These are phyloP conservation scores for Pomatostomus ruficeps DNA, from an alignment of 2,113 vertebrate species.

Conservation along the genomic window DNA sequence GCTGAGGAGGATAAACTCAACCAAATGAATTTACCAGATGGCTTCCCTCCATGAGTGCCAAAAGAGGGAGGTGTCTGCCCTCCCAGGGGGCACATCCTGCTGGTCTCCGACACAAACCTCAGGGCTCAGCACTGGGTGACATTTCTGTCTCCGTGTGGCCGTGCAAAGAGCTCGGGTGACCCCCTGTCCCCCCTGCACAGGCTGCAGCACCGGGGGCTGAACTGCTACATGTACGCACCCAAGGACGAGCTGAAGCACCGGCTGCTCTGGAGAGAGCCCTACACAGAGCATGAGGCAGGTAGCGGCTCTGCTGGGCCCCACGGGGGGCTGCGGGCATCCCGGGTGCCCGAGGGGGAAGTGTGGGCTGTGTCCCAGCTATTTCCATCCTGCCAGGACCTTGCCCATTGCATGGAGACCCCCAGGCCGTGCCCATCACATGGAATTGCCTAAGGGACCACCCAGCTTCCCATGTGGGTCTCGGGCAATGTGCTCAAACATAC, in stretches of 20 bases:
- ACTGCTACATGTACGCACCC: conserved; percentile 84
- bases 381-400: neutral
- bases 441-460: neutral
- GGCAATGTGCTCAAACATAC: neutral
- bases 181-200: neutral
- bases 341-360: accelerated
- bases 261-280: conserved; percentile 85
- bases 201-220: conserved; percentile 69
- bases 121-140: neutral
- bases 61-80: neutral
- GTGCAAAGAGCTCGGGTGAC: neutral
- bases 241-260: conserved; percentile 89
- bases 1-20: neutral
- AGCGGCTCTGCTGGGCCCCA: conserved; percentile 11
- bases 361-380: neutral
- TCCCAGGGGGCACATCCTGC: neutral
- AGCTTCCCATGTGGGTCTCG: neutral
- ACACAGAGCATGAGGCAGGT: conserved; percentile 84
- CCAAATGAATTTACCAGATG: neutral
- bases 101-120: accelerated
- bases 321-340: neutral
- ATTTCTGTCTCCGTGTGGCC: neutral
- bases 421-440: neutral
- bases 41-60: neutral
- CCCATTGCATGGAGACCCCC: neutral